Evolutionary conservation across 2,888 invertebrate species (phyloP), one percentile per base, ranked within the genome.

Genomic region (Caenorhabditis sulstoni): DNA sequence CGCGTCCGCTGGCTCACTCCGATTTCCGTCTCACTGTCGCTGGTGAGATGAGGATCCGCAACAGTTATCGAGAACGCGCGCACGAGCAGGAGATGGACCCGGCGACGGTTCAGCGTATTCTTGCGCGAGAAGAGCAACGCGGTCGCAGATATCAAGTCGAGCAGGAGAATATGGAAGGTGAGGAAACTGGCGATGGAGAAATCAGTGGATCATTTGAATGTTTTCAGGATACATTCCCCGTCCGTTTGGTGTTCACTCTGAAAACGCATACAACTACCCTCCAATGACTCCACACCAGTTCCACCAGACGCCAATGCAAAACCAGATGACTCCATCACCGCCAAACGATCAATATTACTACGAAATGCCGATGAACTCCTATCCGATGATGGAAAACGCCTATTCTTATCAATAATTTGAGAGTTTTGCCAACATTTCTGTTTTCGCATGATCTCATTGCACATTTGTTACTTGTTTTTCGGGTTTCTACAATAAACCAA

Each of bases 51-150:
- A 45, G 65, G 49, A 37, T 59, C 12, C 50, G 65, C 5, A 75
- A 75, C 55, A 55, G 45, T 11, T 75, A 75, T 22, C 20, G 74
- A 8, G 74, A 75, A 9, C 18, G 74, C 2, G 74, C 74, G 0
- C 66, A 66, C 23, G 12, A 20, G 16, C 37, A 41, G 20, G 73
- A 73, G 22, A 65, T 73, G 73, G 64, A 65, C 20, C 7, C 12
- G 7, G 65, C 57, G n/a, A 44, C 50, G 9, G 73, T 73, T 12
- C 58, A 59, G 14, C 16, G 73, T 1, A 73, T 73, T 59, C 45
- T 65, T 4, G 58, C 64, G 29, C 23, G 73, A 37, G 44, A 55
- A 18, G 58, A 65, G 22, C 55, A 55, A 16, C 16, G 35, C 12
- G 47, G 45, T 0, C 53, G 65, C 16, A 44, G 58, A 1, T 16